Conservation (phyloP, 1,140 invertebrate species). For the Drosophila prosaltans region DNA sequence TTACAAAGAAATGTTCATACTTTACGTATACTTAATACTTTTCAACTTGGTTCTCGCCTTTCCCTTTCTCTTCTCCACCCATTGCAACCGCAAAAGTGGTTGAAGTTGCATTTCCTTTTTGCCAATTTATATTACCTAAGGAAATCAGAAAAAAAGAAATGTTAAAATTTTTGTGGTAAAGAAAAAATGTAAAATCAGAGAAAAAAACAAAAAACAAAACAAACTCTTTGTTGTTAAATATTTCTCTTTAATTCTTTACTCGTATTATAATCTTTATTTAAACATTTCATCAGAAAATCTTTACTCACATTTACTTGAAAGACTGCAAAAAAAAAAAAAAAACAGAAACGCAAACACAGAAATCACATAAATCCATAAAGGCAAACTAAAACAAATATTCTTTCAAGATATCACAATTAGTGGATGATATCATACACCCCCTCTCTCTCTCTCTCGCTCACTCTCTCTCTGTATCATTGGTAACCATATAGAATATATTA, state of each 20-base stretch:
- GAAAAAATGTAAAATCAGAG: no score
- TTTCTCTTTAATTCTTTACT: no score
- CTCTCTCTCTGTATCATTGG: neutral
- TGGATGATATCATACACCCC: constrained; percentile 58
- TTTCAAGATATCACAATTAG: constrained; percentile 29
- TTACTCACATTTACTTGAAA: neutral
- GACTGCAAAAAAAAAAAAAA: constrained; percentile 2
- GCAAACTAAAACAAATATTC: constrained; percentile 19
- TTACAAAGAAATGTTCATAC: constrained; percentile 19
- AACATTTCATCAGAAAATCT: neutral
- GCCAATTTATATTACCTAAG: neutral
- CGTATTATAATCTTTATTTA: no score
- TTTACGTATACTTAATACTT: constrained; percentile 68
- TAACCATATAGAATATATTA: constrained; percentile 2
- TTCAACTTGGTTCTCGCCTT: constrained; percentile 24
- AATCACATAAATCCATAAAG: constrained; percentile 48
- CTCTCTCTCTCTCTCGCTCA: neutral
- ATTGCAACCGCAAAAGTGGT: constrained; percentile 45
- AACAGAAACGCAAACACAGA: constrained; percentile 28
- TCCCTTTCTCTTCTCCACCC: neutral
- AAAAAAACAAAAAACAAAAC: neutral
- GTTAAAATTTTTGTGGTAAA: neutral
- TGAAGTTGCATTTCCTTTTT: constrained; percentile 49
- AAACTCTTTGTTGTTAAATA: neutral
- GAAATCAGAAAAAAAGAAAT: no score